These are phyloP conservation scores for Triplophysa rosa DNA, from an alignment of 2,113 vertebrate species.

Conservation along the genomic window DNA sequence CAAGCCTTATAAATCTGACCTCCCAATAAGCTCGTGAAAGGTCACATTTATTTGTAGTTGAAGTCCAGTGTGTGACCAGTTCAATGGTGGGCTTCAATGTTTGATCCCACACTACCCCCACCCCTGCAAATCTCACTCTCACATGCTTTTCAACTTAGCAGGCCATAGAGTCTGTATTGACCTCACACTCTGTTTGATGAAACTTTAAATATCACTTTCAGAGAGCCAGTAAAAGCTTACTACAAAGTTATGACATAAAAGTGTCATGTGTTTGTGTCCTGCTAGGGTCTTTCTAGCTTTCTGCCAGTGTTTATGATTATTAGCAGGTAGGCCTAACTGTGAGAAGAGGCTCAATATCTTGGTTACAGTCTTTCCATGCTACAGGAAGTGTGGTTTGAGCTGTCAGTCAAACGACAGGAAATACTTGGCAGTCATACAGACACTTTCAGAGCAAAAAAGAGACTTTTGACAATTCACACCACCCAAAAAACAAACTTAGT, in stretches of 20 bases:
- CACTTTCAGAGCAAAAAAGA: neutral
- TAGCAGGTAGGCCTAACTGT: constrained; percentile 3
- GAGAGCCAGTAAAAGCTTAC: constrained; percentile 12
- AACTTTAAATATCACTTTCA: constrained; percentile 39
- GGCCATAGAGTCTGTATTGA: constrained; percentile 11
- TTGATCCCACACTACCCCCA: constrained; percentile 37
- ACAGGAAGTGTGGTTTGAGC: constrained; percentile 73
- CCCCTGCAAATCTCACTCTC: constrained; percentile 21
- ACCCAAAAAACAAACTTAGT: too few species aligned
- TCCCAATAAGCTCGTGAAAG: neutral
- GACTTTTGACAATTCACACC: neutral
- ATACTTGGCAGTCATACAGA: constrained; percentile 16
- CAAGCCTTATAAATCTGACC: neutral
- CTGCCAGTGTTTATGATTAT: neutral
- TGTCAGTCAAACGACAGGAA: constrained; percentile 60
- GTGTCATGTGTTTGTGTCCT: neutral
- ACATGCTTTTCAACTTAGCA: constrained; percentile 35
- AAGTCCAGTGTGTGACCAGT: constrained; percentile 14
- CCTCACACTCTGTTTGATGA: constrained; percentile 40
- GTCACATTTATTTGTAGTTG: constrained; percentile 18
- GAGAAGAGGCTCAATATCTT: constrained; percentile 46
- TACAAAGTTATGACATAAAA: constrained; percentile 25
- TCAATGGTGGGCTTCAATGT: constrained; percentile 32
- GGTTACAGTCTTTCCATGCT: constrained; percentile 45
- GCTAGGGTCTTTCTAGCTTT: neutral